These are phyloP conservation scores for Pemphigus obesinymphae DNA, from an alignment of 1,140 invertebrate species.

Conservation along the genomic window DNA sequence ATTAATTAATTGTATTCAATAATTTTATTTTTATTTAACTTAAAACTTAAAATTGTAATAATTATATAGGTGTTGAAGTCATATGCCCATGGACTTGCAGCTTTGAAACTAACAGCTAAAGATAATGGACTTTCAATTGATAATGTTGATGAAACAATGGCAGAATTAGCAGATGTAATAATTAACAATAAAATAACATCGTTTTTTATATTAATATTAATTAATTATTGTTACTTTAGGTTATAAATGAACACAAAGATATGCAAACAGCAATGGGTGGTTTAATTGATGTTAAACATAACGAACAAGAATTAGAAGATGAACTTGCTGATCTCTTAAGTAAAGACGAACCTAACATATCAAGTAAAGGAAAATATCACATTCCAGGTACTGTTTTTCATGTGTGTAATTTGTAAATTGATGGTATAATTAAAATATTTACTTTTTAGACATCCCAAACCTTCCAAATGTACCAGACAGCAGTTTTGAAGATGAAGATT, in stretches of 20 bases:
- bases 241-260: constrained; percentile 24
- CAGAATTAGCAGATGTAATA: constrained; percentile 34
- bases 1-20: neutral
- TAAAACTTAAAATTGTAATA: neutral
- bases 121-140: constrained; percentile 28
- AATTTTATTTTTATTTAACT: neutral
- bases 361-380: neutral
- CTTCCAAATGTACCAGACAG: constrained; percentile 16
- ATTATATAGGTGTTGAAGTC: constrained; percentile 10
- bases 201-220: neutral
- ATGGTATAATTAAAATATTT: neutral
- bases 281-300: constrained; percentile 15
- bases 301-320: constrained; percentile 30
- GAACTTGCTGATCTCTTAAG: constrained; percentile 10
- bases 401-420: neutral
- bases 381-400: constrained; percentile 12
- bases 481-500: constrained; percentile 30
- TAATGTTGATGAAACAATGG: constrained; percentile 39
- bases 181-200: neutral
- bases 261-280: constrained; percentile 20
- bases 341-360: neutral
- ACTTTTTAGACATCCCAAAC: neutral
- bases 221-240: neutral
- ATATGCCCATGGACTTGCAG: constrained; percentile 20
- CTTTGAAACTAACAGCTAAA: constrained; percentile 28